These are phyloP conservation scores for Lysiphlebus fabarum DNA, from an alignment of 1,140 invertebrate species.

Conservation along the genomic window DNA sequence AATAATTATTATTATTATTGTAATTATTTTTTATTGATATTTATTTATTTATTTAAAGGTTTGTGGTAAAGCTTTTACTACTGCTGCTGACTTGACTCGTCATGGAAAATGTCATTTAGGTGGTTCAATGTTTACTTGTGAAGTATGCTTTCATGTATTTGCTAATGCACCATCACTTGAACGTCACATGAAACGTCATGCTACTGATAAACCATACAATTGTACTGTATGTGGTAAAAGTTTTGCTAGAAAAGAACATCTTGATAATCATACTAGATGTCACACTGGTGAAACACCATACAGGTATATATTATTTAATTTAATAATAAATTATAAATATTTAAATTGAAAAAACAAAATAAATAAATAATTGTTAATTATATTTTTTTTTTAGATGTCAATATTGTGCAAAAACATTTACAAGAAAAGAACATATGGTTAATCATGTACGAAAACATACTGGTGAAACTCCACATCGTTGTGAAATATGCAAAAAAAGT, in stretches of 20 bases:
- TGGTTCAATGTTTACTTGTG: constrained; percentile 71
- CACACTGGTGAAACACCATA: constrained; percentile 83
- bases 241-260: constrained; percentile 81
- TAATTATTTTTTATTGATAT: constrained; percentile 7
- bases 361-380: constrained; percentile 1
- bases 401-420: constrained; percentile 70
- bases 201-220: constrained; percentile 77
- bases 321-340: constrained; percentile 24
- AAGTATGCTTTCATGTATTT: constrained; percentile 72
- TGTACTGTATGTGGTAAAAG: constrained; percentile 82
- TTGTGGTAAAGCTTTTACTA: constrained; percentile 76
- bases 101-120: constrained; percentile 80
- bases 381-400: constrained; percentile 52
- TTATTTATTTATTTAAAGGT: constrained; percentile 46
- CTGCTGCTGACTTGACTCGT: constrained; percentile 70
- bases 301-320: constrained; percentile 46
- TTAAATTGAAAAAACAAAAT: background rate
- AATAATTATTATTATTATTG: constrained; percentile 7
- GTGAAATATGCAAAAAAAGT: constrained; percentile 68
- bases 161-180: constrained; percentile 69
- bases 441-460: constrained; percentile 70
- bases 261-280: constrained; percentile 78
- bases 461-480: constrained; percentile 71
- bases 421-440: constrained; percentile 66
- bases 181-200: constrained; percentile 72